phyloP scores from a whole-genome alignment of 2,113 vertebrate species.

The Crotalus tigris region DNA sequence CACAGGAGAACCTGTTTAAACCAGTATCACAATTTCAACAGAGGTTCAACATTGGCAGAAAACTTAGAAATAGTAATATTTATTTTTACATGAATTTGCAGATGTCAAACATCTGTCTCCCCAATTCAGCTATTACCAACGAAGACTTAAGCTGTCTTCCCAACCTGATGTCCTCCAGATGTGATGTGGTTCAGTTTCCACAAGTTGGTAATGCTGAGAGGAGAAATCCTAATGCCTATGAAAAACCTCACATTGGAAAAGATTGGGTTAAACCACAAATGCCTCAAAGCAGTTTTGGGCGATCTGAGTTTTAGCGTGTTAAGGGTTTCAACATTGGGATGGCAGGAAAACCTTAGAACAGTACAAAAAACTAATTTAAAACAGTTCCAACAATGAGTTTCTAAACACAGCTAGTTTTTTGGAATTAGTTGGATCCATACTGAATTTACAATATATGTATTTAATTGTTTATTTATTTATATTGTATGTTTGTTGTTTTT shows the following conservation, averaged over 20 bases:
- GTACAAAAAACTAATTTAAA: background rate
- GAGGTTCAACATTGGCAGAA: background rate
- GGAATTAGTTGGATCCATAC: background rate
- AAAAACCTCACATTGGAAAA: background rate
- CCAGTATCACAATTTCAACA: background rate
- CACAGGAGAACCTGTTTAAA: background rate
- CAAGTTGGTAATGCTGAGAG: background rate
- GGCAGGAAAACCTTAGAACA: background rate
- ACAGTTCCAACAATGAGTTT: background rate
- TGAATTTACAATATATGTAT: background rate
- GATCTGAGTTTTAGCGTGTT: background rate
- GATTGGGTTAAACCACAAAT: background rate
- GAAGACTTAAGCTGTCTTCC: background rate
- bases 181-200: too few relatives aligned
- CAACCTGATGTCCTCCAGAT: background rate
- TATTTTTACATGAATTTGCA: background rate
- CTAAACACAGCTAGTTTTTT: background rate
- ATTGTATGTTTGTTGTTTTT: background rate
- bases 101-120: background rate
- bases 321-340: background rate
- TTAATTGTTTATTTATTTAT: background rate
- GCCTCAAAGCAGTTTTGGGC: background rate
- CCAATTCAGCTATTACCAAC: background rate
- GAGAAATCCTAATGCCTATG: background rate
- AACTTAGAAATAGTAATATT: background rate